Evolutionary conservation across 2,888 invertebrate species (phyloP), one percentile per base, ranked within the genome.

Genomic region (Asteroscopus sphinx): DNA sequence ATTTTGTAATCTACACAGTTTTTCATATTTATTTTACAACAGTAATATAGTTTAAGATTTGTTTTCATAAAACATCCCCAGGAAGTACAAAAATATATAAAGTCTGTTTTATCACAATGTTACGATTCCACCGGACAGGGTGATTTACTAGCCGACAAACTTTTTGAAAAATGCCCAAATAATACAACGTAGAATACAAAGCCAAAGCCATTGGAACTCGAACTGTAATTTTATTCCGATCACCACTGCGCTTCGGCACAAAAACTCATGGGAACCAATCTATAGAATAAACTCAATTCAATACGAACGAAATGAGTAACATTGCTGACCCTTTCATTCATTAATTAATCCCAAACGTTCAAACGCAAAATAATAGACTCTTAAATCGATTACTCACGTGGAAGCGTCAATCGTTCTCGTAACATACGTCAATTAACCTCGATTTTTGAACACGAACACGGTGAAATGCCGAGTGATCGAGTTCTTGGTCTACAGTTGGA

Each of bases 291-390:
- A 85, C 73, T 80, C 80, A 80, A 83, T 86, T 82, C 86, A 86
- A 90, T 89, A 83, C 81, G 75, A 76, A 83, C 79, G 75, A 86
- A 88, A 89, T 87, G 86, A 87, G 86, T 87, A 86, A 87, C 87
- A 83, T 67, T 73, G 71, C 80, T 81, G 87, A 85, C 90, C 89
- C 91, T 90, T 91, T 90, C 89, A 88, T 85, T 86, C 85, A 87
- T 88, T 92, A 91, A 92, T 92, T 91, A 92, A 91, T 88, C 88
- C 88, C 81, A 83, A 88, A 87, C 84, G 83, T 80, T 83, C 82
- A 83, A 85, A 84, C 83, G 83, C 82, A 82, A 85, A 87, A 89
- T 91, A 88, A 91, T 89, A 87, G 88, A 83, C 88, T 87, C 87
- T 88, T 85, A 87, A 89, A 89, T 77, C 85, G 88, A 88, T 88